Percentiles rank a stretch among this genome's conserved stretches.
These are phyloP conservation scores for Strix uralensis DNA, from an alignment of 2,113 vertebrate genomes.

Conservation along the genomic window DNA sequence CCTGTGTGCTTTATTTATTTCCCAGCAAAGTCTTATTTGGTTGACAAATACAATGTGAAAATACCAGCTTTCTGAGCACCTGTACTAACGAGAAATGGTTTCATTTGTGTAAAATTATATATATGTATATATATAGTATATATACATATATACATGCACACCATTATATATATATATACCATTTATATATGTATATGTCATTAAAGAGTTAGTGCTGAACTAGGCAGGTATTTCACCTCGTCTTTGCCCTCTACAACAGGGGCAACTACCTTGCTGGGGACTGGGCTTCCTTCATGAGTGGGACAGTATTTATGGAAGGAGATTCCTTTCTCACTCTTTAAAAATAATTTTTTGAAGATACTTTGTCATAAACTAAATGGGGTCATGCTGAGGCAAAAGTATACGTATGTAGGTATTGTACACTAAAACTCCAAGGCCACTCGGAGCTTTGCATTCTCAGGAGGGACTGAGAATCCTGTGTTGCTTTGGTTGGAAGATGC, in stretches of 20 bases:
- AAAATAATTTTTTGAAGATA: background rate
- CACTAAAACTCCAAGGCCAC: background rate
- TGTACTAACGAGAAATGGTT: background rate
- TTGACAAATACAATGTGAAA: background rate
- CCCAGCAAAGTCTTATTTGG: background rate
- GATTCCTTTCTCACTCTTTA: background rate
- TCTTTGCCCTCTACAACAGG: background rate
- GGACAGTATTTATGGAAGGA: background rate
- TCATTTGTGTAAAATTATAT: background rate
- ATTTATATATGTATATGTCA: background rate
- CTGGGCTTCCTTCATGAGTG: background rate
- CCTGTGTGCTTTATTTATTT: background rate
- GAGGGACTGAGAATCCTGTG: background rate
- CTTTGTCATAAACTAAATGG: slow-evolving; percentile 9
- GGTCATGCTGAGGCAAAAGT: slow-evolving; percentile 1
- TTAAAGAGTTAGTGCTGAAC: background rate
- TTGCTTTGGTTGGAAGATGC: background rate
- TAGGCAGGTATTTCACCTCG: background rate
- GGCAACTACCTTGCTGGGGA: background rate
- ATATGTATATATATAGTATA: too few species aligned
- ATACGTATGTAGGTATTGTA: background rate
- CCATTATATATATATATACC: background rate
- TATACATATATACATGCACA: background rate
- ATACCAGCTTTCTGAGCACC: background rate
- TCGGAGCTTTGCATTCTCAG: background rate